Evolutionary conservation across 1,140 invertebrate species (phyloP), one percentile per base, ranked within the genome.

Genomic region (Hyphantria cunea): DNA sequence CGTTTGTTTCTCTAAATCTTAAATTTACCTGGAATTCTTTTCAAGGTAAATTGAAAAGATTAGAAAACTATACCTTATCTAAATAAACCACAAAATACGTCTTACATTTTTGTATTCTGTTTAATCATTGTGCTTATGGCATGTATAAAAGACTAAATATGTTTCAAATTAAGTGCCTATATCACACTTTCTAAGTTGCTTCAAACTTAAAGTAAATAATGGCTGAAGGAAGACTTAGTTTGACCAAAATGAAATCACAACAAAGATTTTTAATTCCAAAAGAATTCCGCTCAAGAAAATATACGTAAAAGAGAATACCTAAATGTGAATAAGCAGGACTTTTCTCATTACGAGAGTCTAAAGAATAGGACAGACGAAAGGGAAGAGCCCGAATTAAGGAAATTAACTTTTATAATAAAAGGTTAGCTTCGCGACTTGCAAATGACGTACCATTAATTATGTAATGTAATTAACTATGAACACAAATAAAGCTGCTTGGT

Each of bases 371-470:
- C 68, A 52, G 72, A 68, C 77, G 72, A 72, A 83, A 79, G 72
- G 76, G 74, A 80, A 80, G 74, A 64, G 72, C 68, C 70, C 74
- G 80, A 85, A 84, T 85, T 84, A 84, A 74, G 78, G 76, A 81
- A 87, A 85, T 85, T 85, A 84, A 80, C 81, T 84, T 87, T 87
- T 81, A 74, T 76, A 75, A 73, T 78, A 73, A 80, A 84, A 74
- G 56, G 62, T 45, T 55, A 60, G 66, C 56, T 70, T 74, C 66
- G n/a, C 62, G 64, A 65, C 70, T 82, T 87, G 84, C 80, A 80
- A 85, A 82, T 83, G 84, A 82, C 84, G 79, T 80, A 52, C 71
- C 80, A 87, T 87, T 84, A 85, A 87, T 84, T 82, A 76, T 74
- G 67, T 66, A 72, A 78, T 72, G 74, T 86, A 80, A 83, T 84